Percentiles rank a stretch among this genome's conserved stretches.
Evolutionary conservation across 2,888 invertebrate species (phyloP).

Genomic region (Andrena bicolor): DNA sequence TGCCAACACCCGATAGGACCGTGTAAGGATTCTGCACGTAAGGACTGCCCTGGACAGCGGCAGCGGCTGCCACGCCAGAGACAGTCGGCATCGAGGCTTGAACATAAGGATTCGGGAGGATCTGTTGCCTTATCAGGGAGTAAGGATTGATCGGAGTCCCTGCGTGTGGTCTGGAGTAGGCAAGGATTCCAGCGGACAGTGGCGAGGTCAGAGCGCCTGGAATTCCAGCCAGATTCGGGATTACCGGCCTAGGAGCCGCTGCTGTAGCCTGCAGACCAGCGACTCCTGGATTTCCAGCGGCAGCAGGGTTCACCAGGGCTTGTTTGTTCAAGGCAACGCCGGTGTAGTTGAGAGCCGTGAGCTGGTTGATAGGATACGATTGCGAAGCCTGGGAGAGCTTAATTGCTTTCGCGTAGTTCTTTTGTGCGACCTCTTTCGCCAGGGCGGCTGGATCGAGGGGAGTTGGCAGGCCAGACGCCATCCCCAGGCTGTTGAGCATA

Average conservation of each 20-base stretch:
- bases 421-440: slow-evolving; percentile 93
- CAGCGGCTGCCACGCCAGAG: slow-evolving; percentile 62
- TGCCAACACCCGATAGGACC: slow-evolving; percentile 79
- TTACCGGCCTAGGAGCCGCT: slow-evolving; percentile 70
- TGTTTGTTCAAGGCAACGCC: slow-evolving; percentile 90
- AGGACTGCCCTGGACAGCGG: slow-evolving; percentile 77
- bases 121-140: slow-evolving; percentile 85
- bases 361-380: slow-evolving; percentile 83
- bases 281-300: slow-evolving; percentile 77
- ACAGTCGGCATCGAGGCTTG: slow-evolving; percentile 78
- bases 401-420: slow-evolving; percentile 92
- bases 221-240: slow-evolving; percentile 78
- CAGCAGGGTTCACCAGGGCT: slow-evolving; percentile 83
- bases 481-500: slow-evolving; percentile 75
- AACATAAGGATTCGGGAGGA: slow-evolving; percentile 79
- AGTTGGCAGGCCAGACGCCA: slow-evolving; percentile 60
- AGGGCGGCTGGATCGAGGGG: slow-evolving; percentile 88
- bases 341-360: slow-evolving; percentile 89
- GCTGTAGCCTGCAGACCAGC: slow-evolving; percentile 68
- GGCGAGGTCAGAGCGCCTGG: slow-evolving; percentile 78
- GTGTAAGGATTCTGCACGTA: slow-evolving; percentile 83
- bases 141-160: slow-evolving; percentile 85
- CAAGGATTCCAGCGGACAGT: slow-evolving; percentile 82
- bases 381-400: slow-evolving; percentile 86
- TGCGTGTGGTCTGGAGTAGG: slow-evolving; percentile 81